phyloP scores from a whole-genome alignment of 2,113 vertebrate genomes.

The Cebus imitator region DNA sequence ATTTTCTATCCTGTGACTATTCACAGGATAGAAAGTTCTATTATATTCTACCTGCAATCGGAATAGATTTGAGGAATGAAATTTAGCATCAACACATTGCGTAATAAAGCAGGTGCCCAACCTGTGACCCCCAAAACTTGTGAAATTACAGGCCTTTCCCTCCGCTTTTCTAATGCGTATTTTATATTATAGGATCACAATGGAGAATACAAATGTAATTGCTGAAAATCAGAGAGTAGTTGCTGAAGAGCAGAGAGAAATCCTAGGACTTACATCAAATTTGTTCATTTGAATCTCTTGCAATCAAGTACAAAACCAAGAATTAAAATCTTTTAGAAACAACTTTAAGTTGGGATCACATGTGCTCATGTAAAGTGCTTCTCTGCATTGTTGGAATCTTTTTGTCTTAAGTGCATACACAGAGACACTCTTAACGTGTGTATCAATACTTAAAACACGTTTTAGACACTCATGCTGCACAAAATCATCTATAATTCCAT shows the following conservation, averaged over 20 bases:
- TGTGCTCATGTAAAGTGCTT: background rate
- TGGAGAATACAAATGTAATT: background rate
- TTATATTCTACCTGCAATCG: background rate
- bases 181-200: background rate
- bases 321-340: constrained; percentile 49
- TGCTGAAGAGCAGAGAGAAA: constrained; percentile 30
- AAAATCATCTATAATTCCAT: background rate
- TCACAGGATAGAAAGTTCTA: background rate
- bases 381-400: background rate
- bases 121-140: background rate
- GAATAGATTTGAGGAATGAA: background rate
- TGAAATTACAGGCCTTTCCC: background rate
- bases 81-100: background rate
- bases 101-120: background rate
- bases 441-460: background rate
- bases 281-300: constrained; percentile 42
- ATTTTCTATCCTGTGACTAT: no score
- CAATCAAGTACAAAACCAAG: constrained; percentile 14
- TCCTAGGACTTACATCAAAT: constrained; percentile 20
- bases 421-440: background rate
- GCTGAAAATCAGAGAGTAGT: background rate
- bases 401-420: background rate
- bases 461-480: background rate
- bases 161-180: background rate
- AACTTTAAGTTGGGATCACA: background rate